A percentile compares a stretch with the other conserved stretches of the same genome.
These are phyloP conservation scores for Maniola hyperantus DNA, from an alignment of 2,888 invertebrate genomes.

Conservation along the genomic window DNA sequence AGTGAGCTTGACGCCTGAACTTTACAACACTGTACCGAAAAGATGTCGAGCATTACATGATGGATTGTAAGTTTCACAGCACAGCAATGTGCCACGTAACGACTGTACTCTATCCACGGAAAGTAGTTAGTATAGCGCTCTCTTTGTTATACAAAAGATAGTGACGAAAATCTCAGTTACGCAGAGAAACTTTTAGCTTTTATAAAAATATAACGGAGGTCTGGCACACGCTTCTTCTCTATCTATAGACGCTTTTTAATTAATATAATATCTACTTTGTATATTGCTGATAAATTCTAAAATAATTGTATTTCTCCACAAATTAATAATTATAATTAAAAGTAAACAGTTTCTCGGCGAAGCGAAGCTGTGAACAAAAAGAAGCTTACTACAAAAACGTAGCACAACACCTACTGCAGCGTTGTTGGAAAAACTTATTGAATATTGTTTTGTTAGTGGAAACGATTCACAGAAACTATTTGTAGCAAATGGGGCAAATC, in stretches of 20 bases:
- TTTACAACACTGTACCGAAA: neutral
- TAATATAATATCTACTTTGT: no score
- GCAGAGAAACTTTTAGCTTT: no score
- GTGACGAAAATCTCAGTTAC: no score
- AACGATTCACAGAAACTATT: slow-evolving; percentile 14
- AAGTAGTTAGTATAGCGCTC: no score
- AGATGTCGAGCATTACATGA: neutral
- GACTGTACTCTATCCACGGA: no score
- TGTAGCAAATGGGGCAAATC: slow-evolving; percentile 15
- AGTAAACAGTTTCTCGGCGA: neutral
- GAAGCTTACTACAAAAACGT: neutral
- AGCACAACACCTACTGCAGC: neutral
- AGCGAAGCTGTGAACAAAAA: slow-evolving; percentile 7
- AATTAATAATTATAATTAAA: neutral
- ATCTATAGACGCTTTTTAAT: no score
- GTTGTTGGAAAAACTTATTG: slow-evolving; percentile 4
- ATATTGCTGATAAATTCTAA: no score
- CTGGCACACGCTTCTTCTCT: no score
- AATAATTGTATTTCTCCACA: neutral
- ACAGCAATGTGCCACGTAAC: neutral
- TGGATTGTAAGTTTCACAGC: neutral
- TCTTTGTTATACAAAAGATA: no score
- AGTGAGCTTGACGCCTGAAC: neutral
- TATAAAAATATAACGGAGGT: no score
- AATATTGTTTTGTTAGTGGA: slow-evolving; percentile 12